Evolutionary conservation across 1,140 invertebrate genomes (phyloP).

Genomic region (Anadara kagoshimensis): DNA sequence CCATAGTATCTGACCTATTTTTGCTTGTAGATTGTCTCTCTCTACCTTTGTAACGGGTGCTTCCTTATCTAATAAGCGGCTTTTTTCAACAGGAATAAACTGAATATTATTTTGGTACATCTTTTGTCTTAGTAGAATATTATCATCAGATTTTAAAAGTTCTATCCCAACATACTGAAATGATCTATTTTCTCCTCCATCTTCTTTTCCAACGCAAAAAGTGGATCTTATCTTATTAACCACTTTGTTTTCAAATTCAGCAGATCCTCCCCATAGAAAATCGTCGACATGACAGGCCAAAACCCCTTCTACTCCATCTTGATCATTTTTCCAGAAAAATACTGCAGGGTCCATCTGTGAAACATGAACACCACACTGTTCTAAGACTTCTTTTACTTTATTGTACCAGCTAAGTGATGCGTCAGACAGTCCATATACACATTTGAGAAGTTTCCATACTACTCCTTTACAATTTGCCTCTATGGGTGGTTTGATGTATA

Average conservation of each 20-base stretch:
- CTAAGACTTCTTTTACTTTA: constrained; percentile 23
- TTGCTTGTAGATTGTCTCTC: constrained; percentile 11
- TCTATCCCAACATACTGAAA: constrained; percentile 32
- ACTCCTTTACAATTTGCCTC: constrained; percentile 10
- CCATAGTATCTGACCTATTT: constrained; percentile 42
- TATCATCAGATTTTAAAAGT: constrained; percentile 3
- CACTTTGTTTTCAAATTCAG: constrained; percentile 25
- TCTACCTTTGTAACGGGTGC: constrained; percentile 4
- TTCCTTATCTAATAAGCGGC: background rate
- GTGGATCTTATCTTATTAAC: constrained; percentile 23
- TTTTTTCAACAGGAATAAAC: constrained; percentile 8
- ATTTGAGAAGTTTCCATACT: constrained; percentile 11
- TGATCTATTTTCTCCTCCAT: constrained; percentile 26
- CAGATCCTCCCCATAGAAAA: constrained; percentile 35
- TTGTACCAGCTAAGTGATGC: constrained; percentile 16
- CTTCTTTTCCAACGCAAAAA: constrained; percentile 31
- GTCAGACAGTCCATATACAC: constrained; percentile 19
- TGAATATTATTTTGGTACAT: constrained; percentile 23
- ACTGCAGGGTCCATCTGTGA: constrained; percentile 33
- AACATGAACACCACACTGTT: constrained; percentile 4
- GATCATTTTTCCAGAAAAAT: constrained; percentile 30
- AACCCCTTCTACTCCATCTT: constrained; percentile 21
- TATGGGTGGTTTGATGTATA: background rate
- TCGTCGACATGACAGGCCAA: constrained; percentile 45
- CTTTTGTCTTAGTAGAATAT: constrained; percentile 29